phyloP scores from a whole-genome alignment of 2,888 invertebrate species.

The Alloscopus bannaensis region DNA sequence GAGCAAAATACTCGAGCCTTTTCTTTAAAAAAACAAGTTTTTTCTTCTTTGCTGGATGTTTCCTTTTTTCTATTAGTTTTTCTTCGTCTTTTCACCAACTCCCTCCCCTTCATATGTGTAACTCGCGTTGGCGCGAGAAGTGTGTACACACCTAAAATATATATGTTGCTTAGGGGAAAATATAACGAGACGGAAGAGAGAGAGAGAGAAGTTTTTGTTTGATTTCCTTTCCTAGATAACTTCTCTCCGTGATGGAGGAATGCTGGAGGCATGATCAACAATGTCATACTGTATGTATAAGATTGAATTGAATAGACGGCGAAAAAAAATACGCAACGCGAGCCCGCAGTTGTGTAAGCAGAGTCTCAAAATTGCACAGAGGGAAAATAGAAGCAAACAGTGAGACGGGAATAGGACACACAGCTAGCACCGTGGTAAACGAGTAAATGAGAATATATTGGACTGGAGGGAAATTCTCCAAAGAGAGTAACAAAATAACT shows the following conservation, averaged over 20 bases:
- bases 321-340: neutral
- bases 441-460: too few relatives aligned
- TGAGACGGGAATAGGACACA: too few relatives aligned
- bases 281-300: neutral
- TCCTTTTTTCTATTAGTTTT: neutral
- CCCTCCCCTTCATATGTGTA: too few relatives aligned
- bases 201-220: neutral
- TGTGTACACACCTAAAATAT: too few relatives aligned
- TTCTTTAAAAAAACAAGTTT: neutral
- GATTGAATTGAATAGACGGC: neutral
- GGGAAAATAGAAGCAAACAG: too few relatives aligned
- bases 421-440: too few relatives aligned
- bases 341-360: too few relatives aligned
- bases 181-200: neutral
- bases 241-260: neutral
- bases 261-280: slow-evolving; percentile 1
- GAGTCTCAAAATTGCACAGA: too few relatives aligned
- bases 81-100: neutral
- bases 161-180: too few relatives aligned
- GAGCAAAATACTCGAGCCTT: neutral
- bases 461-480: too few relatives aligned
- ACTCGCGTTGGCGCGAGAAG: too few relatives aligned
- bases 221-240: neutral
- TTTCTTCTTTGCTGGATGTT: neutral
- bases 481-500: too few relatives aligned